These are phyloP conservation scores for Drosophila elegans DNA, from an alignment of 1,140 invertebrate species.

Conservation along the genomic window DNA sequence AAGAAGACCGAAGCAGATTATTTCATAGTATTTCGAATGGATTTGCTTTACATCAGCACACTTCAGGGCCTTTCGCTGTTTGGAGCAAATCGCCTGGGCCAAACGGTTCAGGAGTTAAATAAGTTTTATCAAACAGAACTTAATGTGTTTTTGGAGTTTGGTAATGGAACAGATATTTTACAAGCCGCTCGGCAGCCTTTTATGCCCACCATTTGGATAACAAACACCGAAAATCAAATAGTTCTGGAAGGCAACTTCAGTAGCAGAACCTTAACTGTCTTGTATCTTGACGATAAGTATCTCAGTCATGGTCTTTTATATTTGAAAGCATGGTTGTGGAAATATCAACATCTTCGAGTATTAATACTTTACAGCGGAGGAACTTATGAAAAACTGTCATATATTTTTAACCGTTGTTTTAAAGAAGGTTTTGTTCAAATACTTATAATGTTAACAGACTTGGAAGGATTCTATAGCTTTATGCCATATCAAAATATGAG, in stretches of 20 bases:
- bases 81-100: conserved; percentile 21
- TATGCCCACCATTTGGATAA: conserved; percentile 25
- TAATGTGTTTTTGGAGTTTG: conserved; percentile 57
- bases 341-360: conserved; percentile 54
- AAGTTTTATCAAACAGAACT: conserved; percentile 36
- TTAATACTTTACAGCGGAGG: conserved; percentile 35
- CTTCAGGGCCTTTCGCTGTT: conserved; percentile 52
- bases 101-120: conserved; percentile 43
- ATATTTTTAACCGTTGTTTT: conserved; percentile 49
- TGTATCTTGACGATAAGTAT: conserved; percentile 41
- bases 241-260: conserved; percentile 50
- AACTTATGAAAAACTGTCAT: background rate
- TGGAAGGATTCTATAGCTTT: conserved; percentile 30
- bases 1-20: background rate
- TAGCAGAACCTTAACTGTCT: conserved; percentile 45
- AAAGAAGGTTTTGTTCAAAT: conserved; percentile 53
- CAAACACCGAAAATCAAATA: conserved; percentile 1
- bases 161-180: conserved; percentile 15
- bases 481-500: conserved; percentile 42
- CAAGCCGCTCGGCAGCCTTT: background rate
- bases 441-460: conserved; percentile 22
- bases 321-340: conserved; percentile 52
- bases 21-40: conserved; percentile 33
- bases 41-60: conserved; percentile 32
- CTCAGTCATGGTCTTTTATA: conserved; percentile 13